Percentiles rank a stretch among this genome's conserved stretches.
Evolutionary conservation across 2,113 vertebrate species (phyloP).

Genomic region (Neomonachus schauinslandi): DNA sequence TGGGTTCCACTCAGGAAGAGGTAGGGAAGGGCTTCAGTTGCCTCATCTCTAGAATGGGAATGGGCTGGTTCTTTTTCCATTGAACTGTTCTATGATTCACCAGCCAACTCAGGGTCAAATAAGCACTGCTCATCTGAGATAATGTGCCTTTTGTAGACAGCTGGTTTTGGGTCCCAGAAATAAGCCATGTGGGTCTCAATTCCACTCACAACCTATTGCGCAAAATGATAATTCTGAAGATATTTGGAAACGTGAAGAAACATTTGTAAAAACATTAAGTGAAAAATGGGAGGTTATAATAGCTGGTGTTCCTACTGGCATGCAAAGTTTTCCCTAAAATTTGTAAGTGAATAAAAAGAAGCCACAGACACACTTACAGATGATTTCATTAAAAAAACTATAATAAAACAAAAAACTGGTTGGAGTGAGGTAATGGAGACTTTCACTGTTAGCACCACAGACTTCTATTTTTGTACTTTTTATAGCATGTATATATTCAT

Average conservation of each 20-base stretch:
- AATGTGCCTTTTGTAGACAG: not conserved
- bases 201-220: not conserved
- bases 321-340: not conserved
- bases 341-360: conserved; percentile 28
- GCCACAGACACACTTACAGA: not conserved
- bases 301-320: not conserved
- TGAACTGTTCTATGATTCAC: not conserved
- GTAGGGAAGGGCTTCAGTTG: not conserved
- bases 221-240: not conserved
- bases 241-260: conserved; percentile 9
- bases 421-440: not conserved
- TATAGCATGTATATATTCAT: not conserved
- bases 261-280: not conserved
- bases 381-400: conserved; percentile 1
- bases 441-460: conserved; percentile 37
- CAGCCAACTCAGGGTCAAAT: not conserved
- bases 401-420: conserved; percentile 16
- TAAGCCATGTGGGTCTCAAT: not conserved
- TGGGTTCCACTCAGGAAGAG: not conserved
- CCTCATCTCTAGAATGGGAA: not conserved
- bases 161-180: not conserved
- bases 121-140: not conserved
- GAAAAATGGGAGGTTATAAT: not conserved
- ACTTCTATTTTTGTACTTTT: conserved; percentile 5
- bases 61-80: not conserved